Conservation (phyloP, 2,888 invertebrate species). For the Protonemura montana region DNA sequence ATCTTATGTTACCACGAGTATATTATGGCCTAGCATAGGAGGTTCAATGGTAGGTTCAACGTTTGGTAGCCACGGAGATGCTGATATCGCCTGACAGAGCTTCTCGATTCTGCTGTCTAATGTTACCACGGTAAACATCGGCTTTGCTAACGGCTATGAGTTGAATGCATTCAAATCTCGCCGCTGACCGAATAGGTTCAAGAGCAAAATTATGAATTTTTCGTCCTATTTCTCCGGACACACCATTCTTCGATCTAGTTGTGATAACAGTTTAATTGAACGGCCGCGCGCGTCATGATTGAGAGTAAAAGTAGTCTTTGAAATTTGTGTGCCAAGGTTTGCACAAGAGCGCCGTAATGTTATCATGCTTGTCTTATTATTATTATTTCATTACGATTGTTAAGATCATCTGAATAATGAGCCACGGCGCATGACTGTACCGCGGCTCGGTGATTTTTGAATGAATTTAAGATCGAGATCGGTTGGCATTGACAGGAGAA, state of each 20-base stretch:
- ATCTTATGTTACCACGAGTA: too few relatives aligned
- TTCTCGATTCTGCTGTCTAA: too few relatives aligned
- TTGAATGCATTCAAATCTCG: too few relatives aligned
- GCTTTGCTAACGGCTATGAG: too few relatives aligned
- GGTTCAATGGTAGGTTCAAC: too few relatives aligned
- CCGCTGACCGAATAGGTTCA: not conserved
- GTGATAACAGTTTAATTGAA: not conserved
- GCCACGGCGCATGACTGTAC: not conserved
- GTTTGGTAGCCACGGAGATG: too few relatives aligned
- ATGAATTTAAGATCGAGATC: not conserved
- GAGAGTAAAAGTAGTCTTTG: not conserved
- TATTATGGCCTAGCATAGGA: too few relatives aligned
- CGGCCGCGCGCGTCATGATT: not conserved
- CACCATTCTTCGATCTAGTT: not conserved
- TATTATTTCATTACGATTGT: slow-evolving; percentile 12
- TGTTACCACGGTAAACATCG: too few relatives aligned
- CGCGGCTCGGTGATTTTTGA: not conserved
- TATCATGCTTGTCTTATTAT: not conserved
- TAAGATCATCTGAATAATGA: not conserved
- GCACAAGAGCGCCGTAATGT: not conserved
- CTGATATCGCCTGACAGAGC: too few relatives aligned
- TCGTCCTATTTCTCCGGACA: not conserved
- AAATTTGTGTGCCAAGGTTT: not conserved
- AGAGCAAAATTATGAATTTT: not conserved
- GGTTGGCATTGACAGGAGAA: not conserved